phyloP scores from a whole-genome alignment of 2,888 invertebrate species.

The Drosophila paranaensis region DNA sequence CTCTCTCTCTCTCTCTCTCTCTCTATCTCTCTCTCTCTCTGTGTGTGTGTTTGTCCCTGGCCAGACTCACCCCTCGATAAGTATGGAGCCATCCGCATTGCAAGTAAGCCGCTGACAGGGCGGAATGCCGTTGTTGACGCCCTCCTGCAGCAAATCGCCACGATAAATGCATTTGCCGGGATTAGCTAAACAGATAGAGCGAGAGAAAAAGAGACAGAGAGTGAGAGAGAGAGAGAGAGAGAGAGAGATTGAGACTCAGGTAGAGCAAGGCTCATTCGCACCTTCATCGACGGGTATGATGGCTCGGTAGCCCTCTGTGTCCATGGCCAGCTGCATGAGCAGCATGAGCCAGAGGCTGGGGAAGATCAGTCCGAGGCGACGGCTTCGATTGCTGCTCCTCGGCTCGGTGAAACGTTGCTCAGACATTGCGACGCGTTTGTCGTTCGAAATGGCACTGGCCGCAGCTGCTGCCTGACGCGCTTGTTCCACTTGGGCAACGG shows the following conservation, averaged over 20 bases:
- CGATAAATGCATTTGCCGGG: constrained; percentile 82
- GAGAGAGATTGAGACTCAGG: not conserved
- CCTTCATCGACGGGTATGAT: constrained; percentile 75
- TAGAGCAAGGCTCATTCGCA: constrained; percentile 27
- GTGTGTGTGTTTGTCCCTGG: constrained; percentile 20
- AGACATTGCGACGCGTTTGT: constrained; percentile 62
- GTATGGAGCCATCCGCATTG: constrained; percentile 78
- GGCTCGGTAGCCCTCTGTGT: constrained; percentile 64
- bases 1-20: no score
- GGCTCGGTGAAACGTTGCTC: constrained; percentile 26
- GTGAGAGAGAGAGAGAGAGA: not conserved
- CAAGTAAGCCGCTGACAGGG: constrained; percentile 82
- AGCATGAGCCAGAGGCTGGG: constrained; percentile 25
- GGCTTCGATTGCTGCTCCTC: constrained; percentile 1
- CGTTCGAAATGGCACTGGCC: constrained; percentile 65
- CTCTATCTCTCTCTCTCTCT: no score
- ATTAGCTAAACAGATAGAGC: constrained; percentile 23
- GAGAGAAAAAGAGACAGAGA: not conserved
- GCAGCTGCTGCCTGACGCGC: constrained; percentile 24
- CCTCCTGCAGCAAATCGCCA: constrained; percentile 73
- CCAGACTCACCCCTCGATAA: constrained; percentile 82
- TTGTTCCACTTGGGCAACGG: constrained; percentile 16
- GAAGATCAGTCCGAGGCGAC: constrained; percentile 15
- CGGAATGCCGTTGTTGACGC: constrained; percentile 77
- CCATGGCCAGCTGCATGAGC: constrained; percentile 39